Percentiles rank a stretch among this genome's conserved stretches.
Evolutionary conservation across 1,140 invertebrate species (phyloP).

Genomic region (Drosophila albomicans): DNA sequence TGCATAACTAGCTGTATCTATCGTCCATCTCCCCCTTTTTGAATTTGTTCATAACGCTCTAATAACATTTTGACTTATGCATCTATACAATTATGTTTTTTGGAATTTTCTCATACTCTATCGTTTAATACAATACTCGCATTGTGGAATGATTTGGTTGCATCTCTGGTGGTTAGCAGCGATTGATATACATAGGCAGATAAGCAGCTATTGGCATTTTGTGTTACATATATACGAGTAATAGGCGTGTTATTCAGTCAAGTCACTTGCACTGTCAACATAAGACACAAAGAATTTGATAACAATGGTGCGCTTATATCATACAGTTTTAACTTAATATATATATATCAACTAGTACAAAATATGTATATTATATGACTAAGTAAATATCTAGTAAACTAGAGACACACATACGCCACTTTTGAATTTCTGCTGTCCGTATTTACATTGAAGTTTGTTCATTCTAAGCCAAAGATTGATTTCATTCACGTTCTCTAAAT

Average conservation of each 20-base stretch:
- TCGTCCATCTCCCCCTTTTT: neutral
- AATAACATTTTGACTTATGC: constrained; percentile 39
- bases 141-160: constrained; percentile 8
- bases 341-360: constrained; percentile 38
- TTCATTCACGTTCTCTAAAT: constrained; percentile 56
- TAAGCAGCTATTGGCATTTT: constrained; percentile 27
- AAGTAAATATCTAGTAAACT: constrained; percentile 22
- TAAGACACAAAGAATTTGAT: constrained; percentile 53
- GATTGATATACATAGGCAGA: constrained; percentile 20
- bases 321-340: constrained; percentile 22
- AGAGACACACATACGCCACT: neutral
- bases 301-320: constrained; percentile 44
- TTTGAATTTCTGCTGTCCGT: neutral
- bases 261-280: constrained; percentile 47
- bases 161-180: neutral
- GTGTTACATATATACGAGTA: constrained; percentile 9
- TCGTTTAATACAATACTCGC: constrained; percentile 6
- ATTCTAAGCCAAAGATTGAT: neutral
- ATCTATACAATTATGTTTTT: constrained; percentile 26
- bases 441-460: constrained; percentile 26
- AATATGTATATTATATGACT: constrained; percentile 16
- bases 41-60: constrained; percentile 39
- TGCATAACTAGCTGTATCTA: constrained; percentile 26
- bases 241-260: constrained; percentile 52
- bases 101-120: constrained; percentile 19